Conservation (phyloP, 2,113 vertebrate genomes). For the Gopherus flavomarginatus region DNA sequence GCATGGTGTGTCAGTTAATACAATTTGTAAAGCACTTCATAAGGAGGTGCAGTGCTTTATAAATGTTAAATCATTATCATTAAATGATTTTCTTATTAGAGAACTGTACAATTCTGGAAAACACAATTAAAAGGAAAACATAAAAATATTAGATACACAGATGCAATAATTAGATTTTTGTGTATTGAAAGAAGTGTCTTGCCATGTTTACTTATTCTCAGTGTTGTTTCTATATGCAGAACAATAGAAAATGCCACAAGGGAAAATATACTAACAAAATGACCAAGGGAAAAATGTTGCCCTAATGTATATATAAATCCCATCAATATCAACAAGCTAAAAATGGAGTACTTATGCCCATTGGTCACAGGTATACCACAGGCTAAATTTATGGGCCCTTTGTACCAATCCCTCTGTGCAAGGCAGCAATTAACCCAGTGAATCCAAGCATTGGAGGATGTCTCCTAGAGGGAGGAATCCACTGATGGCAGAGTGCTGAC, state of each 20-base stretch:
- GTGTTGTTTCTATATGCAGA: neutral
- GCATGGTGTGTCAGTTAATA: neutral
- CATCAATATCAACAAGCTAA: neutral
- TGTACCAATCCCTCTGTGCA: neutral
- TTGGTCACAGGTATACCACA: neutral
- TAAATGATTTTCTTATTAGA: neutral
- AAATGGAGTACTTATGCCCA: neutral
- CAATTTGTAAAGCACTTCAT: neutral
- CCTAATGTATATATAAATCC: neutral
- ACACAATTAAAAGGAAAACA: neutral
- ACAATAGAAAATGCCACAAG: neutral
- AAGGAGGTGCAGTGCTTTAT: neutral
- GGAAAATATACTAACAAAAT: neutral
- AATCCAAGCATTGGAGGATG: neutral
- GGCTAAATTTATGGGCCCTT: neutral
- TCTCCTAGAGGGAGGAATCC: neutral
- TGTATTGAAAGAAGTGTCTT: neutral
- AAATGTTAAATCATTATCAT: neutral
- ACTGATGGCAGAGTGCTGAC: neutral
- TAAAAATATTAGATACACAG: neutral
- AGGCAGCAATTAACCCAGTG: neutral
- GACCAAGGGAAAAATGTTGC: neutral
- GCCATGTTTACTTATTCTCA: neutral
- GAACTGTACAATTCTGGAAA: neutral
- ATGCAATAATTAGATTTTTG: neutral